Evolutionary conservation across 2,888 invertebrate genomes (phyloP).

Genomic region (Hypomecis punctinalis): DNA sequence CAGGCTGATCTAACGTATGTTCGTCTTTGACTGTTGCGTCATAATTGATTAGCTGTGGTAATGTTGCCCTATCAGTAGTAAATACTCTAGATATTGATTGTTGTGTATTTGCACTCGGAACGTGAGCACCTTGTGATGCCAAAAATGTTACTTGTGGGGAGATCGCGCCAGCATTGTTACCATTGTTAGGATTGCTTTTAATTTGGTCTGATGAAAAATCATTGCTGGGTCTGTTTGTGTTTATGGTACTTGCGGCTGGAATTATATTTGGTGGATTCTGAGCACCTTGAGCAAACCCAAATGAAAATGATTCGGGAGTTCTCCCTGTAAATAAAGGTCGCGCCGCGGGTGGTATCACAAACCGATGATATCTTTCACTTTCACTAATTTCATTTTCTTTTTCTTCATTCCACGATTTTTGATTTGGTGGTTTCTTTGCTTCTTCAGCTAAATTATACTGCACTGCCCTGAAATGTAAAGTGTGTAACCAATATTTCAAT

Average conservation of each 20-base stretch:
- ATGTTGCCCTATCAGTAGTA: conserved; percentile 65
- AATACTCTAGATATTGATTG: conserved; percentile 65
- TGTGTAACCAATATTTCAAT: background rate
- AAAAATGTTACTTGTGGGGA: conserved; percentile 79
- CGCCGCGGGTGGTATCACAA: conserved; percentile 51
- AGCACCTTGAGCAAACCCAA: conserved; percentile 63
- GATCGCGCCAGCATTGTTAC: conserved; percentile 63
- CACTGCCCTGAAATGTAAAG: conserved; percentile 61
- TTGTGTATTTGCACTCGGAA: conserved; percentile 64
- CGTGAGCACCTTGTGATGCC: conserved; percentile 78
- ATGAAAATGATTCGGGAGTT: conserved; percentile 80
- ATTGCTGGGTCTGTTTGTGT: conserved; percentile 61
- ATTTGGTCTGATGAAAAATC: conserved; percentile 65
- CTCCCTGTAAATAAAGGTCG: conserved; percentile 75
- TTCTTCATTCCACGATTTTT: conserved; percentile 69
- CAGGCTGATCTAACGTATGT: conserved; percentile 56
- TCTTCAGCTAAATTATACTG: conserved; percentile 81
- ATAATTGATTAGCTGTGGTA: conserved; percentile 78
- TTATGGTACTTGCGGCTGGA: conserved; percentile 64
- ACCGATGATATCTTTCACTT: conserved; percentile 56
- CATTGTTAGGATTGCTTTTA: conserved; percentile 64
- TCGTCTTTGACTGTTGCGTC: conserved; percentile 66
- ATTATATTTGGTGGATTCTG: conserved; percentile 63
- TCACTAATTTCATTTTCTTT: conserved; percentile 62
- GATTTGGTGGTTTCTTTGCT: conserved; percentile 71